Base-by-base conservation (phyloP, 2,797 vertebrate genomes). In the Coranthus polyacanthus region DNA sequence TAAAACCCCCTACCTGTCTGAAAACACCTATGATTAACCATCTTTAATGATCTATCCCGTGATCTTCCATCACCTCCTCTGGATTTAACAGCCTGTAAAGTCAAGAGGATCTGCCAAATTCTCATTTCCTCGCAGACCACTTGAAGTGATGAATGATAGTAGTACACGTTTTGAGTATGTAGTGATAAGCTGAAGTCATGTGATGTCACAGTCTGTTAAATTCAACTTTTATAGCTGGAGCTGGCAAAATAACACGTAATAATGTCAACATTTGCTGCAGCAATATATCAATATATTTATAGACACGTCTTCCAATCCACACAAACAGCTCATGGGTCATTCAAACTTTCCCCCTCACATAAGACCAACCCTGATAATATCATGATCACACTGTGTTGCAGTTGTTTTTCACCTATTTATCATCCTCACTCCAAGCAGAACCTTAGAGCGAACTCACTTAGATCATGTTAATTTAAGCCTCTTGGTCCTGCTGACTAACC, bases 401-500 rank as follows among this genome's bases (percentile, higher is more conserved):
- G 41, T 67, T 82, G 61, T 77, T 81, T 67, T 78, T 49, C 70
- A 75, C 63, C 67, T 62, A 65, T 78, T 79, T 52, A 43, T 86
- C 78, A 67, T 71, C 55, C n/a, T 37, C 43, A 68, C 65, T 72
- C 29, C 16, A 32, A 45, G 59, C 64, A 12, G 24, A 74, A 63
- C 32, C 11, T 3, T 51, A 18, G 72, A 67, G 54, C 62, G 36
- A 81, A 68, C 65, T 69, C 65, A n/a, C 74, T 79, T 72, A 82
- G 75, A 60, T 88, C 85, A 88, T 71, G 53, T 72, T 82, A 54
- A 79, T 72, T 76, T 77, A 66, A 86, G 61, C 69, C 72, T 81
- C 50, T 46, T 12, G 6, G 54, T 68, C 64, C 76, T 65, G 83
- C 81, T 90, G 83, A 89, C 75, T 70, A 76, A 70, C 82, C 70